Base-by-base conservation (phyloP, 2,888 invertebrate genomes). In the Epirrhoe alternata region DNA sequence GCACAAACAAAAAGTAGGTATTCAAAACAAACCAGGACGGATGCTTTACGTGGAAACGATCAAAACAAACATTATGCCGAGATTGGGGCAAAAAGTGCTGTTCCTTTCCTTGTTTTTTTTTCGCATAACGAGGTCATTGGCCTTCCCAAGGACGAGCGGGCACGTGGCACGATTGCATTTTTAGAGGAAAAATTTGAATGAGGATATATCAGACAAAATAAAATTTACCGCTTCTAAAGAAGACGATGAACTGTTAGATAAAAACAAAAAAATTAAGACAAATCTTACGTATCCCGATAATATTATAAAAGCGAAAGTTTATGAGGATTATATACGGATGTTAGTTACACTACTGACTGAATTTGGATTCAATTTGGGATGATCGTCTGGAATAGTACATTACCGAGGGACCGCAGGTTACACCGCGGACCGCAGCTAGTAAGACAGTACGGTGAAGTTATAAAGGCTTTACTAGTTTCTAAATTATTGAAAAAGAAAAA, bases 21-120 rank as follows among this genome's bases (percentile, higher is more conserved):
- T 80, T 78, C 81, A 82, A 84, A 84, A 82, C 78, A 83, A 82
- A 82, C 77, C 78, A 81, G 82, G 81, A 77, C 79, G 81, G 80
- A 81, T 82, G 83, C 82, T 88, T 89, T 87, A 88, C 85, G 86
- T 87, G 85, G 87, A 89, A 89, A 87, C 89, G 86, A 90, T 89
- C 87, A 90, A 91, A 92, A 90, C 89, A 92, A 92, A 92, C 88
- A 86, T 86, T 86, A 86, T 81, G 85, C 75, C 81, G 78, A 83
- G 86, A 82, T 38, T 84, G 77, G 79, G 76, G 82, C 86, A 88
- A 89, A 90, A 90, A 87, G 82, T 73, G 80, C 81, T 83, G 78
- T 83, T 83, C 81, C 80, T 81, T n/a, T 84, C 73, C 75, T 85
- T 17, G 45, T 56, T 86, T 83, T 83, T 86, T 86, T 83, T 79